phyloP scores from a whole-genome alignment of 2,113 vertebrate species.

The Petroica traversi region DNA sequence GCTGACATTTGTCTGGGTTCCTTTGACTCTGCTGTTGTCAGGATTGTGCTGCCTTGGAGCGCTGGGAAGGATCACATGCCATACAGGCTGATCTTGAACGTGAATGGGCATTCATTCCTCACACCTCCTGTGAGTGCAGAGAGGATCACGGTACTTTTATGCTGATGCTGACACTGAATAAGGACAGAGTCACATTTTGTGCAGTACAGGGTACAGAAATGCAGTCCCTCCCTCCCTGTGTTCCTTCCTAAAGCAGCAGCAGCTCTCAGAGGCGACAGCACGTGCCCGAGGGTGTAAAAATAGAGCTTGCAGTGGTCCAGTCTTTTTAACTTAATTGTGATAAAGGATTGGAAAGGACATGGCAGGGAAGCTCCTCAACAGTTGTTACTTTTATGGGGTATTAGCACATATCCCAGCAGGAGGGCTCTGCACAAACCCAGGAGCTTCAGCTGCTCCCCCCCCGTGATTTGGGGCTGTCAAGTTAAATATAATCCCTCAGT shows the following conservation, averaged over 20 bases:
- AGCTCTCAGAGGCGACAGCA: not conserved
- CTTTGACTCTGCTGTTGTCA: constrained; percentile 31
- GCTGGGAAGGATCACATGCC: not conserved
- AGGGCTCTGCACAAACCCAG: not conserved
- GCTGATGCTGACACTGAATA: not conserved
- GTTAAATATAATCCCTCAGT: not conserved
- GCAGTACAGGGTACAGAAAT: not conserved
- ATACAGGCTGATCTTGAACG: constrained; percentile 26
- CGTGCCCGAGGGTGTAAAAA: not conserved
- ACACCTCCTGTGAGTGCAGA: constrained; percentile 25
- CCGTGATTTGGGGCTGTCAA: not conserved
- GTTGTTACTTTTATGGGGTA: not conserved
- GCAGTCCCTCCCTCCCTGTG: not conserved
- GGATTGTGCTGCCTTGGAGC: not conserved
- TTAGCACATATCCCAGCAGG: not conserved
- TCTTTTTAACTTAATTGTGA: constrained; percentile 18
- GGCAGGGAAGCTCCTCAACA: constrained; percentile 7
- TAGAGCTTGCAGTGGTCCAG: not conserved
- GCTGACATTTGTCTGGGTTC: constrained; percentile 23
- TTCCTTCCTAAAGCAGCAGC: not conserved
- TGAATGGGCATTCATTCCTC: constrained; percentile 46
- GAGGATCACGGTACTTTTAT: not conserved
- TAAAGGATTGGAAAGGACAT: not conserved
- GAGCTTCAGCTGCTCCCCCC: not conserved
- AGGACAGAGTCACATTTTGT: not conserved